Percentiles rank a stretch among this genome's conserved stretches.
phyloP scores from a whole-genome alignment of 2,888 invertebrate genomes.

The Noctua janthe region DNA sequence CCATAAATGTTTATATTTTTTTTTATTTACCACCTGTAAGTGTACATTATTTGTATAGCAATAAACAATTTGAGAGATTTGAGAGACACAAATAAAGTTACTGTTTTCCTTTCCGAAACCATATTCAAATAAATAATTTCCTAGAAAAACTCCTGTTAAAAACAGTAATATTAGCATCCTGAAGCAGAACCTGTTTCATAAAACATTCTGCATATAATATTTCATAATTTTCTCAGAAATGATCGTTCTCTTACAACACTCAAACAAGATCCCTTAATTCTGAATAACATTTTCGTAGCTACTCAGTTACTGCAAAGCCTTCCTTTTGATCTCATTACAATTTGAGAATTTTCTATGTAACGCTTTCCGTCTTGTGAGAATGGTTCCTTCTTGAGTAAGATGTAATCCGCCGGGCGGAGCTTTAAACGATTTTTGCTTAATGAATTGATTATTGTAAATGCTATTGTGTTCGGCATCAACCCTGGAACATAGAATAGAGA shows the following conservation, averaged over 20 bases:
- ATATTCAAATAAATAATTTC: not conserved
- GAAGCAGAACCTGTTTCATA: not conserved
- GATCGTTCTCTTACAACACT: slow-evolving; percentile 21
- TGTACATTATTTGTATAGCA: too few species aligned
- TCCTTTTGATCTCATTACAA: slow-evolving; percentile 45
- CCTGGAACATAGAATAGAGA: not conserved
- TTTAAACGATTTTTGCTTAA: slow-evolving; percentile 43
- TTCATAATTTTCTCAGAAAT: slow-evolving; percentile 8
- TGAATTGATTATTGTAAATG: slow-evolving; percentile 61
- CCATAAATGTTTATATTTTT: too few species aligned
- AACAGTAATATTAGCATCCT: not conserved
- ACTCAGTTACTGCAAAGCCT: slow-evolving; percentile 23
- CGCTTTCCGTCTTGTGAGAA: slow-evolving; percentile 30
- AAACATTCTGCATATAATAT: not conserved
- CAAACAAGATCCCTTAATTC: slow-evolving; percentile 39
- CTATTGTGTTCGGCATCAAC: slow-evolving; percentile 47
- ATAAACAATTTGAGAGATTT: too few species aligned
- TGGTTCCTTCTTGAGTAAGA: slow-evolving; percentile 27
- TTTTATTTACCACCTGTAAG: too few species aligned
- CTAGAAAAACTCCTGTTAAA: not conserved
- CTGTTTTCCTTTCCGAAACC: not conserved
- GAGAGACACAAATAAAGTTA: too few species aligned
- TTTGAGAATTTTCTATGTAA: slow-evolving; percentile 37
- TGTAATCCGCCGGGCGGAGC: slow-evolving; percentile 32
- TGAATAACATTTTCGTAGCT: slow-evolving; percentile 14